These are phyloP conservation scores for Castor canadensis DNA, from an alignment of 2,113 vertebrate genomes.

Conservation along the genomic window DNA sequence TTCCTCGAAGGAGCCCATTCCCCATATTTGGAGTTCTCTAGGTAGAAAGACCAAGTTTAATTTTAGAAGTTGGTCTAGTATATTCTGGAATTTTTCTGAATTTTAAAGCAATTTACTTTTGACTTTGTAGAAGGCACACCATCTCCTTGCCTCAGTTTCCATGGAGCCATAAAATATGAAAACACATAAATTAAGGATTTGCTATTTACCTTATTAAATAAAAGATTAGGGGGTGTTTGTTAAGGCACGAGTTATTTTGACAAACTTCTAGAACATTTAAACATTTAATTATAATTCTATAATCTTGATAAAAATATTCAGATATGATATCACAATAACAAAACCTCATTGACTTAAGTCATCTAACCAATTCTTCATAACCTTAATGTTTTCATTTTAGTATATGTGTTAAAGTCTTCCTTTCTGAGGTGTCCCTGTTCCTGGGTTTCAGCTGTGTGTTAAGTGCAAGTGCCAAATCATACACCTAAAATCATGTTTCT, in stretches of 20 bases:
- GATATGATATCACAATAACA: constrained; percentile 42
- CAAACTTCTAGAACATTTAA: constrained; percentile 50
- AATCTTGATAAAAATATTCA: constrained; percentile 34
- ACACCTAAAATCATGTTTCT: constrained; percentile 29
- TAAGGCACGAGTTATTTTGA: constrained; percentile 20
- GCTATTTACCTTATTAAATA: neutral
- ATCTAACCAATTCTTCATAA: constrained; percentile 29
- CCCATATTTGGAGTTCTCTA: neutral
- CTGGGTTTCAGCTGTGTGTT: neutral
- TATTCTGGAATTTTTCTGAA: neutral
- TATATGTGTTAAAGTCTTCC: constrained; percentile 51
- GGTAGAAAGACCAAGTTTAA: neutral
- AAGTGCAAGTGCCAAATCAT: neutral
- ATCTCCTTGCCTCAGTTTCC: neutral
- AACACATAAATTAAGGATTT: neutral
- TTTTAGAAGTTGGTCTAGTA: neutral
- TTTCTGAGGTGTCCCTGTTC: neutral
- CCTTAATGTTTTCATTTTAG: constrained; percentile 19
- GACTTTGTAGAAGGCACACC: neutral
- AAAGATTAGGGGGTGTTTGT: neutral
- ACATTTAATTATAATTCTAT: constrained; percentile 46
- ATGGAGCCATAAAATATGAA: neutral
- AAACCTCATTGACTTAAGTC: constrained; percentile 50
- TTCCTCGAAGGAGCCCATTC: too few relatives aligned
- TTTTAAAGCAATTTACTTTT: neutral